These are phyloP conservation scores for Seriola rivoliana DNA, from an alignment of 2,113 vertebrate species.

Conservation along the genomic window DNA sequence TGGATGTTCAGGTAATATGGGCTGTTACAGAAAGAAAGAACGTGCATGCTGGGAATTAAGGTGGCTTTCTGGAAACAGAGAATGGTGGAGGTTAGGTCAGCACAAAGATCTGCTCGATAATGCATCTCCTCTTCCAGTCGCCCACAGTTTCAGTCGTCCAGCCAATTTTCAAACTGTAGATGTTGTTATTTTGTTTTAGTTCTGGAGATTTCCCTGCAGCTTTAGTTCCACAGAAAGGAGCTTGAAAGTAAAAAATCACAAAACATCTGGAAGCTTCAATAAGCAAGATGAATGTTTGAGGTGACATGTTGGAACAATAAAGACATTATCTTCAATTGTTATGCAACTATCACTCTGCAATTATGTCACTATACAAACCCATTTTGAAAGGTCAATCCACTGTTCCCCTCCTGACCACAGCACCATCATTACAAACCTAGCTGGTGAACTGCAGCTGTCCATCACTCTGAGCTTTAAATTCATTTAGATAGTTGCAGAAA, in stretches of 20 bases:
- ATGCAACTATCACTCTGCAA: no score
- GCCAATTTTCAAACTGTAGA: conserved; percentile 1
- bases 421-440: no score
- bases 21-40: neutral
- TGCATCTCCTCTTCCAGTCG: conserved; percentile 6
- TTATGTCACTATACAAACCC: no score
- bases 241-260: neutral
- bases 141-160: conserved; percentile 3
- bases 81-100: neutral
- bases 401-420: no score
- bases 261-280: no score
- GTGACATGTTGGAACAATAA: no score
- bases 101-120: neutral
- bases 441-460: no score
- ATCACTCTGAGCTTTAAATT: no score
- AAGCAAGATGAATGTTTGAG: no score
- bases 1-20: neutral
- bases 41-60: conserved; percentile 14
- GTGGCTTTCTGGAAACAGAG: conserved; percentile 14
- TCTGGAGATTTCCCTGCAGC: neutral
- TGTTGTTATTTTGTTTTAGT: neutral
- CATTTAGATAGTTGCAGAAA: no score
- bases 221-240: neutral
- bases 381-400: no score
- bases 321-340: no score